phyloP scores from a whole-genome alignment of 2,888 invertebrate genomes.

The Athalia cordata region DNA sequence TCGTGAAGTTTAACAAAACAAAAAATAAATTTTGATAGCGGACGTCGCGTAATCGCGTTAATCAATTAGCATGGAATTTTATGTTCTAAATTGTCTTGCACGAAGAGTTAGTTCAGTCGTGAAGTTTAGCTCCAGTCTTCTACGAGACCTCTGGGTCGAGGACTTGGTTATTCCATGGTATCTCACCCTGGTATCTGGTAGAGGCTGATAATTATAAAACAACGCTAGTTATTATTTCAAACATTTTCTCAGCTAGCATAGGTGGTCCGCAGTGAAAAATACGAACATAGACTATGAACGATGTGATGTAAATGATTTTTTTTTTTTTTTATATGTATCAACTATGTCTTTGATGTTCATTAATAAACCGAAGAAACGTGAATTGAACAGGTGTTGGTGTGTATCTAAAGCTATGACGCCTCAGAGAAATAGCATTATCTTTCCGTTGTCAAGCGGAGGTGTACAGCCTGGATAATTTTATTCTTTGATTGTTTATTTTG shows the following conservation, averaged over 20 bases:
- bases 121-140: slow-evolving; percentile 9
- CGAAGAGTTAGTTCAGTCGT: slow-evolving; percentile 6
- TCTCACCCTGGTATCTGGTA: slow-evolving; percentile 12
- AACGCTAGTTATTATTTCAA: slow-evolving; percentile 15
- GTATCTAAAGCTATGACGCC: slow-evolving; percentile 5
- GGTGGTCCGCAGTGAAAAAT: slow-evolving; percentile 27
- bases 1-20: slow-evolving; percentile 13
- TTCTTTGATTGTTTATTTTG: too few relatives aligned
- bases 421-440: too few relatives aligned
- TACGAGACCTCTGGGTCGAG: slow-evolving; percentile 51
- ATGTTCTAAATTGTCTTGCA: slow-evolving; percentile 29
- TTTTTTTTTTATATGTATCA: slow-evolving; percentile 65
- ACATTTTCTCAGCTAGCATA: slow-evolving; percentile 29
- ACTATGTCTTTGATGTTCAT: slow-evolving; percentile 66
- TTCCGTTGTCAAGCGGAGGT: too few relatives aligned
- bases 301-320: slow-evolving; percentile 58
- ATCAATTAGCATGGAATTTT: slow-evolving; percentile 30
- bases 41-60: slow-evolving; percentile 20
- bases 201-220: slow-evolving; percentile 30
- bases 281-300: slow-evolving; percentile 56
- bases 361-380: slow-evolving; percentile 63
- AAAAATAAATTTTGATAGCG: not conserved
- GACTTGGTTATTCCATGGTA: slow-evolving; percentile 53
- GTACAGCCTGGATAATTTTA: too few relatives aligned
- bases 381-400: slow-evolving; percentile 15